Conservation (phyloP, 2,797 vertebrate genomes). For the Mionectes olivaceus region DNA sequence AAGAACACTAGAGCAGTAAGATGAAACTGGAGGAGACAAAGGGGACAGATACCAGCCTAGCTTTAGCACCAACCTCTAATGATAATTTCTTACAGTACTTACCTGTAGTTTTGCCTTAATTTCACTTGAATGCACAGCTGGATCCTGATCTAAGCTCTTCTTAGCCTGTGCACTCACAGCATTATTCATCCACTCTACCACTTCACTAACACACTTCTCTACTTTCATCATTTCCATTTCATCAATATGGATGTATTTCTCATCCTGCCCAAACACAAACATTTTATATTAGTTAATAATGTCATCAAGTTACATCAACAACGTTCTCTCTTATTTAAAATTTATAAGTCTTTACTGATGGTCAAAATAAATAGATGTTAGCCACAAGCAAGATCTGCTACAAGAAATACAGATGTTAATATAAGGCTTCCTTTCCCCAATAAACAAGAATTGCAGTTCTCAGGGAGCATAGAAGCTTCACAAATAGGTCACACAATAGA, state of each 20-base stretch:
- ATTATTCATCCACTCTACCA: slow-evolving; percentile 83
- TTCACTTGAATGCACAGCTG: slow-evolving; percentile 75
- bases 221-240: slow-evolving; percentile 85
- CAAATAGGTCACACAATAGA: neutral
- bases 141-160: slow-evolving; percentile 80
- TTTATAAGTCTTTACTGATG: neutral
- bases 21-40: neutral
- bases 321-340: neutral
- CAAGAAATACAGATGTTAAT: neutral
- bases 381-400: neutral
- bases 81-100: neutral
- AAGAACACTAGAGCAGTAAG: neutral
- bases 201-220: slow-evolving; percentile 80
- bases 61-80: neutral
- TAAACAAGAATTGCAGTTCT: neutral
- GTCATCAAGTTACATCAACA: neutral
- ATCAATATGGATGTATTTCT: slow-evolving; percentile 83
- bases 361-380: neutral
- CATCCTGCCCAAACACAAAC: slow-evolving; percentile 72
- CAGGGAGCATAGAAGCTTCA: neutral
- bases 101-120: slow-evolving; percentile 83
- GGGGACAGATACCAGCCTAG: neutral
- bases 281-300: neutral
- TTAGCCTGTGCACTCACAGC: slow-evolving; percentile 80
- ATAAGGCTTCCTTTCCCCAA: neutral